These are phyloP conservation scores for Belgica antarctica DNA, from an alignment of 2,888 invertebrate species.

Conservation along the genomic window DNA sequence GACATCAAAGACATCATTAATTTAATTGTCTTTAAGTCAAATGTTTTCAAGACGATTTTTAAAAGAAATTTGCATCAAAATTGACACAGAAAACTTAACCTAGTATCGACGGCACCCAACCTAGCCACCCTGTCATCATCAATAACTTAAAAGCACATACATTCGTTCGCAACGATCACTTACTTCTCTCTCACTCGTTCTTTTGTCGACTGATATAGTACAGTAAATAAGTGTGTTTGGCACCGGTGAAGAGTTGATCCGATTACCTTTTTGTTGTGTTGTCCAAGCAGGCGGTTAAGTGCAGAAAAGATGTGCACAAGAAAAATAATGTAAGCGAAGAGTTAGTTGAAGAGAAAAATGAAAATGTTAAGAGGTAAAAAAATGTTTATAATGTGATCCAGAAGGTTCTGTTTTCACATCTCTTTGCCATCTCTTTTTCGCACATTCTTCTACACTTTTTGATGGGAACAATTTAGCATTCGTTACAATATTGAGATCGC, in stretches of 20 bases:
- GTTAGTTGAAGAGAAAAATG: too few relatives aligned
- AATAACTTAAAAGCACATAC: neutral
- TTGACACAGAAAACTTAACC: neutral
- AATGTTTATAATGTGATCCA: neutral
- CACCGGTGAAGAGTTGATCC: slow-evolving; percentile 25
- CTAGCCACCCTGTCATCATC: neutral
- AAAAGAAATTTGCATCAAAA: too few relatives aligned
- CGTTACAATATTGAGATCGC: slow-evolving; percentile 8
- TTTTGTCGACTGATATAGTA: neutral
- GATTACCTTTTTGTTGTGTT: slow-evolving; percentile 17
- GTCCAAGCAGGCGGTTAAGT: neutral
- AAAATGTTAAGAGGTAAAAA: neutral
- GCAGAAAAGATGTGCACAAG: neutral
- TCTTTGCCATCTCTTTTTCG: neutral
- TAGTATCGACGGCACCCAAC: neutral
- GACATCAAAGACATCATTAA: neutral
- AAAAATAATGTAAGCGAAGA: neutral
- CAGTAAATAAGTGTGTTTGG: neutral
- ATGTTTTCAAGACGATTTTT: too few relatives aligned
- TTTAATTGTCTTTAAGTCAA: neutral
- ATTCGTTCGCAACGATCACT: neutral
- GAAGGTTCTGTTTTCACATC: neutral
- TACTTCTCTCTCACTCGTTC: neutral
- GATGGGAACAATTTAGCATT: slow-evolving; percentile 6
- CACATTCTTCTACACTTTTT: neutral